These are phyloP conservation scores for Cacoxenus indagator DNA, from an alignment of 2,888 invertebrate genomes.

Conservation along the genomic window DNA sequence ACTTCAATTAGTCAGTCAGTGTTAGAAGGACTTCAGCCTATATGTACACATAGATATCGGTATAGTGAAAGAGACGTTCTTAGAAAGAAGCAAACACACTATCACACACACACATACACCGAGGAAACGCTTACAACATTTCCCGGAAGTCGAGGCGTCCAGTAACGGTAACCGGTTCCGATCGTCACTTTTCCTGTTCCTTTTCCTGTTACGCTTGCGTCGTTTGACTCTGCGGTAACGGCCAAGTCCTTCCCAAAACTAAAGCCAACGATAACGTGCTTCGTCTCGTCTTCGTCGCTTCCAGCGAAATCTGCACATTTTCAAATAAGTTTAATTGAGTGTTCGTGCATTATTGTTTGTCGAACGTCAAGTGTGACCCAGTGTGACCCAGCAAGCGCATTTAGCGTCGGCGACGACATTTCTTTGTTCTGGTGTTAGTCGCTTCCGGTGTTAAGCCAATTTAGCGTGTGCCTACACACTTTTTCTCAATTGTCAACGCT, in stretches of 20 bases:
- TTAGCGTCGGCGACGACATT: not conserved
- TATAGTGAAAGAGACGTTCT: slow-evolving; percentile 9
- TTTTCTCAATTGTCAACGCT: slow-evolving; percentile 20
- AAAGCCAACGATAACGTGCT: slow-evolving; percentile 1
- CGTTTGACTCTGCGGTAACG: slow-evolving; percentile 31
- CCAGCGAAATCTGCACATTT: slow-evolving; percentile 26
- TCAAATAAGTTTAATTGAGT: slow-evolving; percentile 52
- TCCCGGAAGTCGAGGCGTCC: slow-evolving; percentile 72
- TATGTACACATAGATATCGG: slow-evolving; percentile 14
- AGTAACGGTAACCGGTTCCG: slow-evolving; percentile 73
- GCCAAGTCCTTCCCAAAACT: too few relatives aligned
- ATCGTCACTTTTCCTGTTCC: slow-evolving; percentile 72
- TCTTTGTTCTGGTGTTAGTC: slow-evolving; percentile 50
- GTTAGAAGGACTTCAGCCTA: not conserved
- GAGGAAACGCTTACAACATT: slow-evolving; percentile 62
- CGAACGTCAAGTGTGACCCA: slow-evolving; percentile 8
- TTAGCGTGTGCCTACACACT: slow-evolving; percentile 42
- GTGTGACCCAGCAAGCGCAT: not conserved
- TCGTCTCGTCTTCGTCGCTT: not conserved
- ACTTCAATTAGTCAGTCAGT: slow-evolving; percentile 40
- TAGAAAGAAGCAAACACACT: slow-evolving; percentile 23
- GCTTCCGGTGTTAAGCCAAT: slow-evolving; percentile 56
- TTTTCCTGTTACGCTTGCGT: slow-evolving; percentile 69
- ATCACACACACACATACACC: slow-evolving; percentile 33
- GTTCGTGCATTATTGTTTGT: slow-evolving; percentile 27